phyloP scores from a whole-genome alignment of 2,888 invertebrate genomes.

The Hypolimnas misippus region DNA sequence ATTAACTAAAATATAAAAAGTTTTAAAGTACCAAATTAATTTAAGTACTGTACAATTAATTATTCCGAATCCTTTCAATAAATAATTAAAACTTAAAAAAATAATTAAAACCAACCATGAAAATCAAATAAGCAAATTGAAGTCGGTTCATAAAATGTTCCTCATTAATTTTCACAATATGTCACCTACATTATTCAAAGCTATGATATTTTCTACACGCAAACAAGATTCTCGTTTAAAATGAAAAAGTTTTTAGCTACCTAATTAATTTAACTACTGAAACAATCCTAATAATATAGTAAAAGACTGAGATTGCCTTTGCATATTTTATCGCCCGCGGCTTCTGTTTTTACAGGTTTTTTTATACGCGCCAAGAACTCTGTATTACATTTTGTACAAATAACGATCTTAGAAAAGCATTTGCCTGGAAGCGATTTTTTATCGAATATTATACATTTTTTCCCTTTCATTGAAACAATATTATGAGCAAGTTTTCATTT shows the following conservation, averaged over 20 bases:
- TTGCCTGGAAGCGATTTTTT: not conserved
- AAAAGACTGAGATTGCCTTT: not conserved
- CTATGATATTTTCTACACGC: no score
- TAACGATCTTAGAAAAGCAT: not conserved
- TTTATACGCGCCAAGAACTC: not conserved
- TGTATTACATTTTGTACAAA: conserved; percentile 5
- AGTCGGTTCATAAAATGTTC: no score
- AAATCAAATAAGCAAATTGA: no score
- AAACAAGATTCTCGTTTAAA: not conserved
- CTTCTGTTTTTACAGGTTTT: not conserved
- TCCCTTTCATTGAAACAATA: not conserved
- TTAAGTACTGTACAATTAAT: no score
- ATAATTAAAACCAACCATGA: no score
- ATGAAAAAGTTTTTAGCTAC: not conserved
- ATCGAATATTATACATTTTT: not conserved
- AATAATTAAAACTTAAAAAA: no score
- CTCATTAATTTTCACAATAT: no score
- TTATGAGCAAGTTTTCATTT: not conserved
- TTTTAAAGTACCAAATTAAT: no score
- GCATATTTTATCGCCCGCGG: not conserved
- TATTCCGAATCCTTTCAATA: no score
- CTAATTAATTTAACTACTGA: not conserved
- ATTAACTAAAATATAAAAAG: no score
- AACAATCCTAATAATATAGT: not conserved
- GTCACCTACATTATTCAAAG: no score